A percentile compares a stretch with the other conserved stretches of the same genome.
Evolutionary conservation across 2,113 vertebrate species (phyloP).

Genomic region (Antechinus stuartii): DNA sequence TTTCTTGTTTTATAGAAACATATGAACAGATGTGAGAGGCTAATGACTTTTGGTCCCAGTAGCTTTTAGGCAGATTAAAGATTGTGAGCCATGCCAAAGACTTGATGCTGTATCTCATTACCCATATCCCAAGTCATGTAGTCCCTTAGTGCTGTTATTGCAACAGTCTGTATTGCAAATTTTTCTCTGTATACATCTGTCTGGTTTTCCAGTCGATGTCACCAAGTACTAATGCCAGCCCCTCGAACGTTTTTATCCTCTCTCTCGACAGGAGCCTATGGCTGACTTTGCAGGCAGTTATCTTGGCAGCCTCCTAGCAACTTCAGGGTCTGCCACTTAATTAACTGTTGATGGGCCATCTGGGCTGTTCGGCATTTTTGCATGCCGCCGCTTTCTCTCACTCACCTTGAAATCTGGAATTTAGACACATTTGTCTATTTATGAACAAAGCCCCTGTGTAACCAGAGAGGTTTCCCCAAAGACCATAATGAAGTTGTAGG

Average conservation of each 20-base stretch:
- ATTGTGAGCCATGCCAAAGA: neutral
- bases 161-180: neutral
- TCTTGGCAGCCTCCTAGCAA: conserved; percentile 51
- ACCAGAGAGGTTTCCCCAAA: conserved; percentile 12
- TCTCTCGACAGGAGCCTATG: conserved; percentile 23
- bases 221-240: conserved; percentile 55
- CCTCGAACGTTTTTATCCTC: conserved; percentile 53
- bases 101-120: neutral
- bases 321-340: conserved; percentile 75
- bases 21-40: conserved; percentile 58
- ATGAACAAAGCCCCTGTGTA: neutral
- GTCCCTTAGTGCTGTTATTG: neutral
- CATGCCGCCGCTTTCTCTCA: conserved; percentile 61
- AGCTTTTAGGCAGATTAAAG: conserved; percentile 64
- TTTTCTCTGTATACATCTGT: neutral
- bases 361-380: conserved; percentile 62
- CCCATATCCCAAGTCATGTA: neutral
- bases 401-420: conserved; percentile 70
- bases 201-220: conserved; percentile 67
- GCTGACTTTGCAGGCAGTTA: conserved; percentile 61
- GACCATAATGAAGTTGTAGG: conserved; percentile 21
- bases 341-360: conserved; percentile 79
- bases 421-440: conserved; percentile 23
- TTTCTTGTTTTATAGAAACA: conserved; percentile 38
- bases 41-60: conserved; percentile 62